A percentile compares a stretch with the other conserved stretches of the same genome.
Conservation (phyloP, 2,888 invertebrate species). For the Sinohyriopsis cumingii region DNA sequence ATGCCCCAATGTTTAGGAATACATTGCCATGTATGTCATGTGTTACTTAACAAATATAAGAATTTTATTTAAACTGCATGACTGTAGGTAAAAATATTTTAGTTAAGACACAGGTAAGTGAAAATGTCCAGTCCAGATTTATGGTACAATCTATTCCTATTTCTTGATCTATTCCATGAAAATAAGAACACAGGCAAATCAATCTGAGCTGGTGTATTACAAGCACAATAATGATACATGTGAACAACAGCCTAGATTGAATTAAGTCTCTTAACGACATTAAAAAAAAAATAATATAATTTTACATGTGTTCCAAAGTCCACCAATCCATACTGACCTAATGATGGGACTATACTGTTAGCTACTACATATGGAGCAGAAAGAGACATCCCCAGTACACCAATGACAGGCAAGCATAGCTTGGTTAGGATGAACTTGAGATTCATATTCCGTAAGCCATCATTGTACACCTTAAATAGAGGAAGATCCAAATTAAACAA, state of each 20-base stretch:
- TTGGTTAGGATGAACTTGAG: constrained; percentile 88
- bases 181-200: too few relatives aligned
- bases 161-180: too few relatives aligned
- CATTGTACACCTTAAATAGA: constrained; percentile 81
- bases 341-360: constrained; percentile 76
- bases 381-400: constrained; percentile 89
- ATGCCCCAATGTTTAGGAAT: too few relatives aligned
- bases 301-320: too few relatives aligned
- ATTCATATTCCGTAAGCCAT: constrained; percentile 94
- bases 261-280: too few relatives aligned
- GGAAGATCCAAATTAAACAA: neutral
- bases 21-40: too few relatives aligned
- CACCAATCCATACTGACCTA: constrained; percentile 63
- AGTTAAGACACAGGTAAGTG: neutral
- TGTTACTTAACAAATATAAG: too few relatives aligned
- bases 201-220: too few relatives aligned
- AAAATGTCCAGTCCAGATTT: neutral
- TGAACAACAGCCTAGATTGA: too few relatives aligned
- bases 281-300: too few relatives aligned
- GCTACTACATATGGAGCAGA: constrained; percentile 94
- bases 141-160: too few relatives aligned
- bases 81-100: neutral
- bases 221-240: too few relatives aligned
- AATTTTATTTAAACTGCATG: neutral
- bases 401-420: constrained; percentile 91